phyloP scores from a whole-genome alignment of 2,888 invertebrate genomes.

The Patella ulyssiponensis region DNA sequence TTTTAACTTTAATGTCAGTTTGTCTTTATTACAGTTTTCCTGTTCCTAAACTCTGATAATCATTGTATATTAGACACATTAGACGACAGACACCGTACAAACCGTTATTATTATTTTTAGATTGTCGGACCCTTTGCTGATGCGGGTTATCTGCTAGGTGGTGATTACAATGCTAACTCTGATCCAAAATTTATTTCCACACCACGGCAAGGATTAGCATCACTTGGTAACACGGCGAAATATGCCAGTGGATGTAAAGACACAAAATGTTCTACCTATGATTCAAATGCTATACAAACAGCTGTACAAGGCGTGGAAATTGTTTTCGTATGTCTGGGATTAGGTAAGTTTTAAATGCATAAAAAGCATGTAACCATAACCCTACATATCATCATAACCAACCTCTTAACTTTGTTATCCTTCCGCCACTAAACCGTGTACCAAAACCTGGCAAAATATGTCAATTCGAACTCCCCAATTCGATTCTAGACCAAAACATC shows the following conservation, averaged over 20 bases:
- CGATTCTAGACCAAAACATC: too few relatives aligned
- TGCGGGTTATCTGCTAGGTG: conserved; percentile 57
- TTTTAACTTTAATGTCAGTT: too few relatives aligned
- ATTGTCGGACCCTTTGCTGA: conserved; percentile 68
- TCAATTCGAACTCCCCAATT: too few relatives aligned
- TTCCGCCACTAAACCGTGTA: too few relatives aligned
- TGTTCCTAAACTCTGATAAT: not conserved
- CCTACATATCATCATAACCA: too few relatives aligned
- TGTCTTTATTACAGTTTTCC: not conserved
- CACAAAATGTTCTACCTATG: conserved; percentile 54
- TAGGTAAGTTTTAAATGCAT: conserved; percentile 42
- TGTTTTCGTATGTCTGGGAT: conserved; percentile 64
- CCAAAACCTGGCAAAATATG: too few relatives aligned
- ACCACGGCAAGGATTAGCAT: conserved; percentile 52
- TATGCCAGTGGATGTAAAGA: conserved; percentile 57
- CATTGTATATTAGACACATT: not conserved
- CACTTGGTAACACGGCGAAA: conserved; percentile 41
- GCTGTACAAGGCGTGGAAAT: conserved; percentile 55
- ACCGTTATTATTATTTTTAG: conserved; percentile 40
- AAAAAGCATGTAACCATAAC: too few relatives aligned
- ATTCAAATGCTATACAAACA: conserved; percentile 36
- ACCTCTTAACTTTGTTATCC: too few relatives aligned
- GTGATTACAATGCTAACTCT: conserved; percentile 59
- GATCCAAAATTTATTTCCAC: conserved; percentile 54
- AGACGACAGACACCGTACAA: too few relatives aligned